Conservation (phyloP, 2,888 invertebrate genomes). For the Ganaspis brasiliensis region DNA sequence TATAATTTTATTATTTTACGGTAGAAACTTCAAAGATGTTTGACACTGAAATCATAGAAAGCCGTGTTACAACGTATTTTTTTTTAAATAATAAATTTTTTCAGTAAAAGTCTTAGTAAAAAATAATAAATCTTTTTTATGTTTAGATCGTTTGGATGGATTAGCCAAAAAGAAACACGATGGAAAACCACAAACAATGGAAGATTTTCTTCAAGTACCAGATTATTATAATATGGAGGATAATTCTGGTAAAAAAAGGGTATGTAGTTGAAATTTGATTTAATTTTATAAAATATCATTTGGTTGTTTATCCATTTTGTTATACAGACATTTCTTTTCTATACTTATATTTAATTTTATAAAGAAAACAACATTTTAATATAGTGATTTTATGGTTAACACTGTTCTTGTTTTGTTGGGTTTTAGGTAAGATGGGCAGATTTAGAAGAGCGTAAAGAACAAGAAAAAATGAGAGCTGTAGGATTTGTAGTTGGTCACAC, state of each 20-base stretch:
- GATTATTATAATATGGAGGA: constrained; percentile 86
- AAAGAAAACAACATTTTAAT: no score
- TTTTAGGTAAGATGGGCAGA: constrained; percentile 98
- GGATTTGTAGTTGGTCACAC: constrained; percentile 99
- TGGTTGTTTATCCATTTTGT: no score
- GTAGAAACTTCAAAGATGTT: no score
- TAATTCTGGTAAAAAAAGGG: constrained; percentile 93
- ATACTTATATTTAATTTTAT: no score
- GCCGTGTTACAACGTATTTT: no score
- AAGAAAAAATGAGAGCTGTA: constrained; percentile 95
- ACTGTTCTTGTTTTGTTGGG: no score
- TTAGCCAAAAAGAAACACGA: constrained; percentile 88
- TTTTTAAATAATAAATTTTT: no score
- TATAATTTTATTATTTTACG: no score
- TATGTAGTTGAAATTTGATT: constrained; percentile 81
- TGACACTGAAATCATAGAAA: no score
- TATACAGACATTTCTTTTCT: no score
- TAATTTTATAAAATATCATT: background rate
- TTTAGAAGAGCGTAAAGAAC: constrained; percentile 94
- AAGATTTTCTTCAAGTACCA: constrained; percentile 93
- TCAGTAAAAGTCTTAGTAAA: background rate
- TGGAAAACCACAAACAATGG: constrained; percentile 87
- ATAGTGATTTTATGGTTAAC: no score
- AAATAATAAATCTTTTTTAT: background rate
- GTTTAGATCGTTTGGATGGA: constrained; percentile 96